Percentiles rank a stretch among this genome's conserved stretches.
phyloP scores from a whole-genome alignment of 2,888 invertebrate species.

The Ennomos fuscantarius region DNA sequence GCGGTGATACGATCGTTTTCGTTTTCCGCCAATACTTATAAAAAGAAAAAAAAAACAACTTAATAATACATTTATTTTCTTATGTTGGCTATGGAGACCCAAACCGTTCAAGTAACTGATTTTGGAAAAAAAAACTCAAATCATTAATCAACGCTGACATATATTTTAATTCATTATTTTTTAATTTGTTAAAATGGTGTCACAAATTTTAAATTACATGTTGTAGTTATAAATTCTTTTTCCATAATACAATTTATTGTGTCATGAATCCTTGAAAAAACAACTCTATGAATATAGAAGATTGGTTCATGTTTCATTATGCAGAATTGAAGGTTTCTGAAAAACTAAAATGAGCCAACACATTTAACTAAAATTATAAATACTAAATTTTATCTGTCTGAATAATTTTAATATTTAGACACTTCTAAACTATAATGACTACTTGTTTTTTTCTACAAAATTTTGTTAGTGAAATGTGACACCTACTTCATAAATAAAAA shows the following conservation, averaged over 20 bases:
- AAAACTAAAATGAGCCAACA: conserved; percentile 14
- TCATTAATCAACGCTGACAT: neutral
- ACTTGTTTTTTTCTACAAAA: neutral
- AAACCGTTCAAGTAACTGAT: conserved; percentile 14
- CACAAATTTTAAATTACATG: no score
- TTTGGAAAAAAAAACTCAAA: neutral
- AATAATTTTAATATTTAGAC: conserved; percentile 4
- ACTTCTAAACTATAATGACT: no score
- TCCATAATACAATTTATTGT: no score
- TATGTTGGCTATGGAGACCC: no score
- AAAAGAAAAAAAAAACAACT: no score
- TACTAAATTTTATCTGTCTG: conserved; percentile 8
- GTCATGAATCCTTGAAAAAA: neutral
- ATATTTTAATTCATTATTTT: no score
- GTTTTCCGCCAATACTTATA: no score
- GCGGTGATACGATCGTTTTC: no score
- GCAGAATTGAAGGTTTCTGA: neutral
- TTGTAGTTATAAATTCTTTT: no score
- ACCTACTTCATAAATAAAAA: neutral
- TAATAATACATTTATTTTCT: no score
- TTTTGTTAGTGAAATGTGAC: neutral
- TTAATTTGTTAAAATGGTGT: no score
- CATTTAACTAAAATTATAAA: conserved; percentile 10
- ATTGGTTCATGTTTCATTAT: no score
- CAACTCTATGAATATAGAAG: neutral